These are phyloP conservation scores for Stenodera caucasica DNA, from an alignment of 2,888 invertebrate genomes.

Conservation along the genomic window DNA sequence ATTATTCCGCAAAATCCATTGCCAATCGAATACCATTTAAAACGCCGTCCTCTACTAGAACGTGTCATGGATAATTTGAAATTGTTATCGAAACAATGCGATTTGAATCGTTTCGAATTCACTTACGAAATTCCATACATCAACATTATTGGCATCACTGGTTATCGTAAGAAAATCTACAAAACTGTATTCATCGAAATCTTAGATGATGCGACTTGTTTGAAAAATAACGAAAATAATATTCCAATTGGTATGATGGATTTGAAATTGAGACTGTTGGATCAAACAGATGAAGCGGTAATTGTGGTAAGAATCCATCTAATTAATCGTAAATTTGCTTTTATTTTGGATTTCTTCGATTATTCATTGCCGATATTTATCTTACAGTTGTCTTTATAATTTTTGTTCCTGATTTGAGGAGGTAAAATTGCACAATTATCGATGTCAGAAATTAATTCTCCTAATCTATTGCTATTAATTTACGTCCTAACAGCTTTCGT, in stretches of 20 bases:
- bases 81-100: constrained; percentile 31
- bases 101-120: constrained; percentile 44
- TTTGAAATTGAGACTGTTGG: constrained; percentile 54
- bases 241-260: constrained; percentile 53
- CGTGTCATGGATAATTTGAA: constrained; percentile 43
- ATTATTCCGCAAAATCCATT: constrained; percentile 22
- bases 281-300: constrained; percentile 48
- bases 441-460: neutral
- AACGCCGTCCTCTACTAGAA: constrained; percentile 44
- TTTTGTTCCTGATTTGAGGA: neutral
- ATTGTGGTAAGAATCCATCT: constrained; percentile 48
- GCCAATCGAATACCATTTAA: constrained; percentile 40
- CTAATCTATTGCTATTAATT: neutral
- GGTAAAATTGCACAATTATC: constrained; percentile 2
- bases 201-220: constrained; percentile 52
- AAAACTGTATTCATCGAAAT: constrained; percentile 54
- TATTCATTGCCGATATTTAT: no score
- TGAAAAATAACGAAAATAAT: constrained; percentile 46
- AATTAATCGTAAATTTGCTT: no score
- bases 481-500: no score
- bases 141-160: constrained; percentile 52
- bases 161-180: constrained; percentile 46
- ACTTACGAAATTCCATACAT: constrained; percentile 48
- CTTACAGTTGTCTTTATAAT: neutral
- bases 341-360: neutral